A percentile compares a stretch with the other conserved stretches of the same genome.
Conservation (phyloP, 2,888 invertebrate genomes). For the Antheraea assamensis region DNA sequence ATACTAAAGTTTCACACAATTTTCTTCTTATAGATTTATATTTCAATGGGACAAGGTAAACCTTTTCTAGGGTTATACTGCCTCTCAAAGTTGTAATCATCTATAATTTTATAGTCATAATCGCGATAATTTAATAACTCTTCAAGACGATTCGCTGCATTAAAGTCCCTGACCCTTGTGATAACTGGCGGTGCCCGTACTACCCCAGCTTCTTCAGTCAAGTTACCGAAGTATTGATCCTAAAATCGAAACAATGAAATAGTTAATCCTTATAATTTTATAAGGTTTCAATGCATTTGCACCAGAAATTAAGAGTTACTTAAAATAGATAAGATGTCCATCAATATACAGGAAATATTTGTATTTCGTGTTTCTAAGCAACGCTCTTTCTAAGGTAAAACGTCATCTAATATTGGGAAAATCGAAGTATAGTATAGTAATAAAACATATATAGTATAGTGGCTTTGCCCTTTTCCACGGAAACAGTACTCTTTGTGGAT, state of each 20-base stretch:
- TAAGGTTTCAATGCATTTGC: background rate
- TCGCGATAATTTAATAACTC: conserved; percentile 70
- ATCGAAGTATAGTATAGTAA: too few species aligned
- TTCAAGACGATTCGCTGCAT: conserved; percentile 62
- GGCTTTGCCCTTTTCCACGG: too few species aligned
- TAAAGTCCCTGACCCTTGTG: conserved; percentile 64
- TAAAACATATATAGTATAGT: too few species aligned
- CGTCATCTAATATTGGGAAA: too few species aligned
- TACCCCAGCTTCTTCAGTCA: conserved; percentile 64
- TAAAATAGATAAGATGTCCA: too few species aligned
- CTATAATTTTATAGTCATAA: conserved; percentile 62
- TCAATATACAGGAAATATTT: too few species aligned
- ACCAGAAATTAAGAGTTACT: background rate
- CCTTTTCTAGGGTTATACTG: conserved; percentile 56
- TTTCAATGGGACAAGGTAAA: conserved; percentile 52
- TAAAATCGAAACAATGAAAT: conserved; percentile 37
- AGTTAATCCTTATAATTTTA: background rate
- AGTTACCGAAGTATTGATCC: conserved; percentile 66
- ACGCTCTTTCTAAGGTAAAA: too few species aligned
- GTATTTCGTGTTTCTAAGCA: too few species aligned
- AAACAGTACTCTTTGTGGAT: too few species aligned
- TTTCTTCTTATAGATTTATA: conserved; percentile 28
- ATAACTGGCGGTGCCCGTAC: conserved; percentile 58
- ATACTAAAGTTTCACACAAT: background rate
- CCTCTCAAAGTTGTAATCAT: conserved; percentile 55